These are phyloP conservation scores for Fundulus diaphanus DNA, from an alignment of 2,797 vertebrate species.

Conservation along the genomic window DNA sequence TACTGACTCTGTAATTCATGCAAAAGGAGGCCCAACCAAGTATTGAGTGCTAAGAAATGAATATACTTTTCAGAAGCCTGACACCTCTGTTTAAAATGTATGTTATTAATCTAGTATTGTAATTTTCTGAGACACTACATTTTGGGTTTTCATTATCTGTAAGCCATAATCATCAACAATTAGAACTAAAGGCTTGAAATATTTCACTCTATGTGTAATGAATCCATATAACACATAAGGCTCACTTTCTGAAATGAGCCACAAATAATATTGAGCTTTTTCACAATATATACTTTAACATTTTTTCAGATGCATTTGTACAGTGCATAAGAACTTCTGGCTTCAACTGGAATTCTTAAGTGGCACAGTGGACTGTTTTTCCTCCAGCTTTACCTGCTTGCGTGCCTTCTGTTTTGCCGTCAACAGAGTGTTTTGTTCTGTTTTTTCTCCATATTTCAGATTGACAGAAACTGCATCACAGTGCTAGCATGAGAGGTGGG, in stretches of 20 bases:
- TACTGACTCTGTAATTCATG: too few relatives aligned
- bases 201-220: background rate
- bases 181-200: background rate
- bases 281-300: background rate
- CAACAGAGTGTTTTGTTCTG: slow-evolving; percentile 38
- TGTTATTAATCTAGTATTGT: too few relatives aligned
- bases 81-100: too few relatives aligned
- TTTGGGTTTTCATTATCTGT: background rate
- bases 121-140: background rate
- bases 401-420: slow-evolving; percentile 24
- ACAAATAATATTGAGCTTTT: background rate
- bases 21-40: too few relatives aligned
- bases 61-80: too few relatives aligned
- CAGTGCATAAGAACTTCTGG: background rate
- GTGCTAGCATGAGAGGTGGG: slow-evolving; percentile 26
- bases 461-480: slow-evolving; percentile 39
- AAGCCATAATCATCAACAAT: background rate
- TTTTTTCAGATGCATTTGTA: background rate
- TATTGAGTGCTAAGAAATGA: too few relatives aligned
- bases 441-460: slow-evolving; percentile 51
- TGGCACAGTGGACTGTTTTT: background rate
- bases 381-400: slow-evolving; percentile 11
- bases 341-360: background rate
- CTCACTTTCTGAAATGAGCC: background rate
- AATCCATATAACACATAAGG: background rate